phyloP scores from a whole-genome alignment of 2,113 vertebrate genomes.

The Tachysurus vachellii region DNA sequence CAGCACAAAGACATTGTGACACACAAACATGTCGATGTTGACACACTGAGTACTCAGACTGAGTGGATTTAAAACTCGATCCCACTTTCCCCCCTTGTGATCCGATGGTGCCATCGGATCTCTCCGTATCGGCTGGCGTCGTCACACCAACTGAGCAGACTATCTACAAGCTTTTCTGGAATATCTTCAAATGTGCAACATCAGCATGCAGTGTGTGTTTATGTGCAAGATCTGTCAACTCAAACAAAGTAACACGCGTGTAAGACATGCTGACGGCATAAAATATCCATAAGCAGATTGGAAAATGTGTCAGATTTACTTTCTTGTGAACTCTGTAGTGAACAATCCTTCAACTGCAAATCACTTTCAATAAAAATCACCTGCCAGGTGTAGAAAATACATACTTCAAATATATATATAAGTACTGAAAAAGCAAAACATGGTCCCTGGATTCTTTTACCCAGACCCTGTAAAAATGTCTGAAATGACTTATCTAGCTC shows the following conservation, averaged over 20 bases:
- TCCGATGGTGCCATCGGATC: background rate
- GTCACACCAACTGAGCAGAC: background rate
- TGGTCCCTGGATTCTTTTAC: background rate
- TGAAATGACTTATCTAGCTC: background rate
- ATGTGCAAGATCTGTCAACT: background rate
- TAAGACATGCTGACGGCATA: background rate
- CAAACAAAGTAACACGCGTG: background rate
- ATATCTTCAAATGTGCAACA: background rate
- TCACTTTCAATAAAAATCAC: background rate
- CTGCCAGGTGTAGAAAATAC: background rate
- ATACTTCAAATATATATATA: too few relatives aligned
- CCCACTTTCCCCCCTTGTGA: background rate
- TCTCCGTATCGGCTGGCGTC: too few relatives aligned
- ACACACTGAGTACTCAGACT: background rate
- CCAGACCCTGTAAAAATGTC: background rate
- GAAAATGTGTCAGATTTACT: background rate
- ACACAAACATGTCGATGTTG: background rate
- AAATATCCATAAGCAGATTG: background rate
- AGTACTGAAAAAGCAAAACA: background rate
- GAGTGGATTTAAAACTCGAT: background rate
- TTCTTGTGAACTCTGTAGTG: background rate
- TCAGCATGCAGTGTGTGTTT: background rate
- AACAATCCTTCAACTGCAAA: background rate
- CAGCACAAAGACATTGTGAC: slow-evolving; percentile 27
- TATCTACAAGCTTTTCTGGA: background rate